These are phyloP conservation scores for Cassiopea andromeda DNA, from an alignment of 30 jellyfish, hydroid and myxozoan species.

Conservation along the genomic window DNA sequence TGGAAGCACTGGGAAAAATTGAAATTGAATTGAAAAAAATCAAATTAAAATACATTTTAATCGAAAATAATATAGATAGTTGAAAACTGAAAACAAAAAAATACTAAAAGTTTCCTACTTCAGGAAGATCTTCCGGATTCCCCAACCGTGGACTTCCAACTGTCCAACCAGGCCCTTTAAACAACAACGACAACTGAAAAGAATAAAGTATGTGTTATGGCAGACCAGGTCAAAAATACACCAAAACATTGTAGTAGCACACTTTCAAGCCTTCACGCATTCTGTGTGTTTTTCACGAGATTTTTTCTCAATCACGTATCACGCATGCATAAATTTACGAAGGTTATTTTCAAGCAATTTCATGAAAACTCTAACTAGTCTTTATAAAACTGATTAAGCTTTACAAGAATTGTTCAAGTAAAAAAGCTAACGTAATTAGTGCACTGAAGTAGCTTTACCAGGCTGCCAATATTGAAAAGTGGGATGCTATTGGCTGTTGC, in stretches of 20 bases:
- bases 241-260: too few relatives aligned
- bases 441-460: too few relatives aligned
- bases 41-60: too few relatives aligned
- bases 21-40: too few relatives aligned
- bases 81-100: background rate
- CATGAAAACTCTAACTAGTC: background rate
- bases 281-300: background rate
- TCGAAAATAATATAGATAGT: background rate
- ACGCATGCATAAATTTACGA: background rate
- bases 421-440: background rate
- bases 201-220: background rate
- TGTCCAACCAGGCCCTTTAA: conserved; percentile 85
- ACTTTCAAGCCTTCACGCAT: background rate
- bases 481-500: background rate
- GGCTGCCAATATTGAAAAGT: background rate
- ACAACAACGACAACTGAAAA: conserved; percentile 47
- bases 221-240: too few relatives aligned
- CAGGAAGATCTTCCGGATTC: conserved; percentile 59
- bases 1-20: too few relatives aligned
- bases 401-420: background rate
- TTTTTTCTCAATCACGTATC: background rate
- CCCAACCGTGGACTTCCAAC: conserved; percentile 79
- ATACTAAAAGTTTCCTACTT: conserved; percentile 18
- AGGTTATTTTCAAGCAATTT: background rate
- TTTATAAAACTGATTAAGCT: background rate